Conservation (phyloP, 2,113 vertebrate genomes). For the Circaetus cinerascens region DNA sequence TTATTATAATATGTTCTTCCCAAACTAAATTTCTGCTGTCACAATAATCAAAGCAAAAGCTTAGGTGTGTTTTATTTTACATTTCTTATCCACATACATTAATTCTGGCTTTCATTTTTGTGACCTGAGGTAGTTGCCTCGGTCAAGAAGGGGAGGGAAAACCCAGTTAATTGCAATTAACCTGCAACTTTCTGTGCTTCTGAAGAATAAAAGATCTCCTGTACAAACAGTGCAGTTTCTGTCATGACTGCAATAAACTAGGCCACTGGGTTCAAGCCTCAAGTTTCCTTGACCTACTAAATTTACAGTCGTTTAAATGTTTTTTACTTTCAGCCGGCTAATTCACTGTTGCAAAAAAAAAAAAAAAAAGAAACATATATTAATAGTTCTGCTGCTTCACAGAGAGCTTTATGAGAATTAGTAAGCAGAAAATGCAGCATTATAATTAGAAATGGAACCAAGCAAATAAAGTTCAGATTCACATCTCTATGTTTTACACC, state of each 20-base stretch:
- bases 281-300: conserved; percentile 68
- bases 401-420: background rate
- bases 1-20: background rate
- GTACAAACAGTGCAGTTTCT: conserved; percentile 53
- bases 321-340: background rate
- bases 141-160: background rate
- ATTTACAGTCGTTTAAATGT: conserved; percentile 42
- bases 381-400: background rate
- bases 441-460: background rate
- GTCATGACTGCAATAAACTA: conserved; percentile 50
- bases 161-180: background rate
- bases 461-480: background rate
- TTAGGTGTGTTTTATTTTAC: background rate
- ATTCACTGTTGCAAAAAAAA: background rate
- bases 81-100: background rate
- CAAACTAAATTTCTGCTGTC: background rate
- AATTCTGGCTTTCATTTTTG: background rate
- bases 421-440: background rate
- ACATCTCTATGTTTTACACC: background rate
- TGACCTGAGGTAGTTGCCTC: background rate
- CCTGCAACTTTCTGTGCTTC: background rate
- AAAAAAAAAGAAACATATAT: background rate
- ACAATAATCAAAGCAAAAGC: background rate
- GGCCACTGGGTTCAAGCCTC: conserved; percentile 34
- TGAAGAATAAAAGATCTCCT: conserved; percentile 22